These are phyloP conservation scores for Mustela nigripes DNA, from an alignment of 2,113 vertebrate species.

Conservation along the genomic window DNA sequence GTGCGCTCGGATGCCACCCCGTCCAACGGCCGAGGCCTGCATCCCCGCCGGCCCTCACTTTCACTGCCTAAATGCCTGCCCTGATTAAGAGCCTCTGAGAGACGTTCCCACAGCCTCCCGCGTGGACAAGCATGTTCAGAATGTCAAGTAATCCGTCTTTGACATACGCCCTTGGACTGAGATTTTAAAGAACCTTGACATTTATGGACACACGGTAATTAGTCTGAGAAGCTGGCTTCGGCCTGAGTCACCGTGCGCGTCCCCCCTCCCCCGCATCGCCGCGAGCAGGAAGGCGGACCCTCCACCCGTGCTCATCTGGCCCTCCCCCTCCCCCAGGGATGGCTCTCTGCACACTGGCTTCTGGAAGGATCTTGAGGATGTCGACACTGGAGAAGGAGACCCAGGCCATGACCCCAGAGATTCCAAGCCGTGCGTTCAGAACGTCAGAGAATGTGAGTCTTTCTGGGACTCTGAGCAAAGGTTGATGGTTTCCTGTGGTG, in stretches of 20 bases:
- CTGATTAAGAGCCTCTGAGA: constrained; percentile 17
- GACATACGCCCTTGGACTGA: neutral
- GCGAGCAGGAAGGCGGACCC: neutral
- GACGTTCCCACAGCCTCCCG: neutral
- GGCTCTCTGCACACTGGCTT: neutral
- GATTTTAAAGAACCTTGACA: neutral
- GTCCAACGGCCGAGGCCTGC: no score
- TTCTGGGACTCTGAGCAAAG: neutral
- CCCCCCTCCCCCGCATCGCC: rapidly evolving
- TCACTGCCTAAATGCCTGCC: neutral
- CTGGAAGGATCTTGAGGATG: neutral
- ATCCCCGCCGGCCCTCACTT: neutral
- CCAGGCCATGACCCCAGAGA: rapidly evolving
- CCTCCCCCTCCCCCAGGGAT: neutral
- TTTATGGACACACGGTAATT: neutral
- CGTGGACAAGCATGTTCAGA: neutral
- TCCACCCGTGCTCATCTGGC: rapidly evolving
- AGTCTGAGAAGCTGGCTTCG: neutral
- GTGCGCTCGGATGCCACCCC: no score
- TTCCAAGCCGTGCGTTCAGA: rapidly evolving
- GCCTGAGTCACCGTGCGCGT: neutral
- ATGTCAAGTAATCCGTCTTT: neutral
- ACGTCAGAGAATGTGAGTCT: neutral
- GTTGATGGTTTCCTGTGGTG: rapidly evolving
- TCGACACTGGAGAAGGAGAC: neutral